Conservation (phyloP, 2,888 invertebrate genomes). For the Apoda limacodes region DNA sequence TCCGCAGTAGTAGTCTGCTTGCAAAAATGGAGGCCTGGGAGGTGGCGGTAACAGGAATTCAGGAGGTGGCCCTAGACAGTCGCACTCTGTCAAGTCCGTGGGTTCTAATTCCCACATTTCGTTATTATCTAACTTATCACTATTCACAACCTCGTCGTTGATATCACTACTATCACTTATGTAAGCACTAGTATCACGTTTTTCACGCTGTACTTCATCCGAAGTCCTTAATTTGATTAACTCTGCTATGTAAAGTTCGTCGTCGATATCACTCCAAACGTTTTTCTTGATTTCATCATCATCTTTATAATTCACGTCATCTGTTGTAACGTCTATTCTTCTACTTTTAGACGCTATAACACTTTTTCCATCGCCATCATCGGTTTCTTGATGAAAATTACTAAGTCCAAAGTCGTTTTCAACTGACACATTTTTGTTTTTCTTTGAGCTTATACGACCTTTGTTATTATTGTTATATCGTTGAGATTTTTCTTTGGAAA, state of each 20-base stretch:
- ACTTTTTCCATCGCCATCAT: constrained; percentile 20
- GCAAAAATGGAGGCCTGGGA: constrained; percentile 78
- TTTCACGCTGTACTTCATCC: constrained; percentile 54
- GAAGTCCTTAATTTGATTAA: constrained; percentile 54
- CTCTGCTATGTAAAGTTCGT: constrained; percentile 64
- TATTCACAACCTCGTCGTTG: constrained; percentile 66
- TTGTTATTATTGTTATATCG: too few species aligned
- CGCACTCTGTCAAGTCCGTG: constrained; percentile 78
- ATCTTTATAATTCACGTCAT: constrained; percentile 33
- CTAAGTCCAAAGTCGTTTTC: too few species aligned
- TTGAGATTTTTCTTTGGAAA: constrained; percentile 14
- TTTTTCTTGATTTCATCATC: constrained; percentile 53
- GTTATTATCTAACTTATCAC: constrained; percentile 67
- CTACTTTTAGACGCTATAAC: constrained; percentile 42
- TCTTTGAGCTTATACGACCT: too few species aligned
- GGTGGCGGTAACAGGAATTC: constrained; percentile 81
- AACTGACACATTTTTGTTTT: too few species aligned
- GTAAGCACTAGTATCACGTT: constrained; percentile 57
- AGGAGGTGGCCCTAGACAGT: constrained; percentile 81
- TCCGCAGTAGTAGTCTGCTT: constrained; percentile 76
- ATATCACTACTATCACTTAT: constrained; percentile 61
- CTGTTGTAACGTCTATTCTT: constrained; percentile 22
- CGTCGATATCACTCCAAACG: constrained; percentile 62
- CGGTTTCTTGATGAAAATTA: too few species aligned
- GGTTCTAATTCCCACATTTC: constrained; percentile 79